Evolutionary conservation across 1,140 invertebrate species (phyloP).

Genomic region (Lucilia cuprina): DNA sequence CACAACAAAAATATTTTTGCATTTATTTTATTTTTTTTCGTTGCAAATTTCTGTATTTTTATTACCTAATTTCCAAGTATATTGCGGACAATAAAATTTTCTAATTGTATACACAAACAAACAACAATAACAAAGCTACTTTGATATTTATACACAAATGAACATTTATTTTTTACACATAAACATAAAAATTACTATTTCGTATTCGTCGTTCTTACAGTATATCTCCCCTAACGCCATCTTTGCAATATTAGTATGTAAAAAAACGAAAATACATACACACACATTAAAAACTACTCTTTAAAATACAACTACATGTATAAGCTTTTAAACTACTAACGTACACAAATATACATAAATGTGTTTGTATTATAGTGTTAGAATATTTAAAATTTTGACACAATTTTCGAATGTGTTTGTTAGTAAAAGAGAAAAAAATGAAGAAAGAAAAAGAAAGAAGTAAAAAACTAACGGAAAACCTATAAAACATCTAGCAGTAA

Average conservation of each 20-base stretch:
- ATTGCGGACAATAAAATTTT: background rate
- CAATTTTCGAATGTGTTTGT: background rate
- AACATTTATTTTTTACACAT: no score
- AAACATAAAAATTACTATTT: no score
- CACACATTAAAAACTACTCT: no score
- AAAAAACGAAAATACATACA: no score
- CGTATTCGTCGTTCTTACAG: no score
- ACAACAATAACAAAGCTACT: background rate
- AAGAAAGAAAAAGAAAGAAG: background rate
- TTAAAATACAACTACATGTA: background rate
- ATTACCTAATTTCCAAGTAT: background rate
- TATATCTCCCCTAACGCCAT: no score
- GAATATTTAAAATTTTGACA: background rate
- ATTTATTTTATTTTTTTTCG: background rate
- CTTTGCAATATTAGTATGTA: no score
- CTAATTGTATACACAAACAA: background rate
- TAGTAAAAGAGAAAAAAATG: background rate
- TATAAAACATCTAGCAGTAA: background rate
- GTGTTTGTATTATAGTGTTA: background rate
- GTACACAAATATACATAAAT: background rate
- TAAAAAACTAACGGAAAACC: background rate
- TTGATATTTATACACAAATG: background rate
- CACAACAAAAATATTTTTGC: background rate
- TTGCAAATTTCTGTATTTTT: background rate
- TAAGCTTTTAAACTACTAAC: background rate